A percentile compares a stretch with the other conserved stretches of the same genome.
These are phyloP conservation scores for Leptopterna dolabrata DNA, from an alignment of 2,888 invertebrate genomes.

Conservation along the genomic window DNA sequence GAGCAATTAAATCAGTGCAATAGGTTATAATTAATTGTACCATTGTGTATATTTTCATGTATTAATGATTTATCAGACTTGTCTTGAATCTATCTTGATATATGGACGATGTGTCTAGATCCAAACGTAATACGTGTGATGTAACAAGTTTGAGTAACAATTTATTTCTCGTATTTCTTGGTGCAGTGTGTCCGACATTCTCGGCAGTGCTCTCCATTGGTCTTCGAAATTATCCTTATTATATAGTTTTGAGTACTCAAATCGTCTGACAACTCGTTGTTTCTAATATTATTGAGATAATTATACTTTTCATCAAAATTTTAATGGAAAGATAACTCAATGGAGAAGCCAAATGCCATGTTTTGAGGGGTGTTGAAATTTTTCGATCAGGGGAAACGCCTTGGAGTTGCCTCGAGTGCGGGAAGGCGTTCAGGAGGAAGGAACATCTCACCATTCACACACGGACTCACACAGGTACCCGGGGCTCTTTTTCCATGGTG, in stretches of 20 bases:
- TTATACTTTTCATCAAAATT: not conserved
- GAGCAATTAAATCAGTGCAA: too few relatives aligned
- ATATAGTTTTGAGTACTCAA: too few relatives aligned
- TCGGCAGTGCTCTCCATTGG: not conserved
- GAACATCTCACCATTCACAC: slow-evolving; percentile 80
- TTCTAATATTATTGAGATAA: too few relatives aligned
- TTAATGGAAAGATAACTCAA: not conserved
- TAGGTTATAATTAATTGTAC: too few relatives aligned
- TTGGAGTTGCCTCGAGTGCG: slow-evolving; percentile 82
- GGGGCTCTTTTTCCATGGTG: not conserved
- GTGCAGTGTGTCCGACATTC: not conserved
- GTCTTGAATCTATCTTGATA: too few relatives aligned
- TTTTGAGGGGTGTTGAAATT: not conserved
- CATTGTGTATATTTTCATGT: too few relatives aligned
- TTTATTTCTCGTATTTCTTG: too few relatives aligned
- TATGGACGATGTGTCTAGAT: too few relatives aligned
- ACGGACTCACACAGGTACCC: slow-evolving; percentile 68
- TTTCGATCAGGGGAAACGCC: slow-evolving; percentile 72
- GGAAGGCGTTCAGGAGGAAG: slow-evolving; percentile 82
- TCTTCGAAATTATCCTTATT: not conserved
- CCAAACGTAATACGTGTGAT: too few relatives aligned
- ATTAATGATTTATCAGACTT: too few relatives aligned
- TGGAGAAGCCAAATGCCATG: slow-evolving; percentile 7
- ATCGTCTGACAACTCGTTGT: not conserved
- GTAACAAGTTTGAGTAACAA: too few relatives aligned